phyloP scores from a whole-genome alignment of 2,797 vertebrate genomes.

The Pipistrellus pygmaeus region DNA sequence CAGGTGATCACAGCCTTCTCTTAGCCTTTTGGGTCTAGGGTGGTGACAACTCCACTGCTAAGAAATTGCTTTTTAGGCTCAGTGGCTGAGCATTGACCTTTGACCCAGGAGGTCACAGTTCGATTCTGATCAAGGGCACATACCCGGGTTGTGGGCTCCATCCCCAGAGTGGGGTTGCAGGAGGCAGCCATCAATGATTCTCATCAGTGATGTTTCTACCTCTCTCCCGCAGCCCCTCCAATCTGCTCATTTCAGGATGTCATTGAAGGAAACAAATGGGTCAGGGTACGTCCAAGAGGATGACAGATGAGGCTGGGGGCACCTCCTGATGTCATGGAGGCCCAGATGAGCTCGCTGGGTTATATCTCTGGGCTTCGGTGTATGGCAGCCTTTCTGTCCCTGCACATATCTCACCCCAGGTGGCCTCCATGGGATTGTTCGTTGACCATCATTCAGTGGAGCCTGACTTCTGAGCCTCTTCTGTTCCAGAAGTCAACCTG shows the following conservation, averaged over 20 bases:
- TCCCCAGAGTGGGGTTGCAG: no score
- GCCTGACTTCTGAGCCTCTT: not conserved
- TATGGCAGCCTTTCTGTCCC: not conserved
- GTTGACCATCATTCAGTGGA: not conserved
- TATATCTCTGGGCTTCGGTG: not conserved
- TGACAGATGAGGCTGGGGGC: not conserved
- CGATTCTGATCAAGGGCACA: no score
- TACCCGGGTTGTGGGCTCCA: no score
- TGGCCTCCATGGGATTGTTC: not conserved
- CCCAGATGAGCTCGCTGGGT: not conserved
- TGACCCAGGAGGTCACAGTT: no score
- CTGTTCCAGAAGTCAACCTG: not conserved
- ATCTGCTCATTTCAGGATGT: not conserved
- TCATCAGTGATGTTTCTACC: accelerated
- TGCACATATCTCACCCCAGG: not conserved
- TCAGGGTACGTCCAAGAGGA: not conserved
- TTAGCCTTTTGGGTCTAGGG: not conserved
- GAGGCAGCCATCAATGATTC: no score
- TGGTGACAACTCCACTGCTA: not conserved
- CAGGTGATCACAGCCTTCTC: not conserved
- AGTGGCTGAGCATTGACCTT: no score
- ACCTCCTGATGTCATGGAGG: not conserved
- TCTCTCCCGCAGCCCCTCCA: not conserved
- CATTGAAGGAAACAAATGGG: not conserved
- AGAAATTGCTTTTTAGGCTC: not conserved